Conservation (phyloP, 2,113 vertebrate genomes). For the Chloebia gouldiae region DNA sequence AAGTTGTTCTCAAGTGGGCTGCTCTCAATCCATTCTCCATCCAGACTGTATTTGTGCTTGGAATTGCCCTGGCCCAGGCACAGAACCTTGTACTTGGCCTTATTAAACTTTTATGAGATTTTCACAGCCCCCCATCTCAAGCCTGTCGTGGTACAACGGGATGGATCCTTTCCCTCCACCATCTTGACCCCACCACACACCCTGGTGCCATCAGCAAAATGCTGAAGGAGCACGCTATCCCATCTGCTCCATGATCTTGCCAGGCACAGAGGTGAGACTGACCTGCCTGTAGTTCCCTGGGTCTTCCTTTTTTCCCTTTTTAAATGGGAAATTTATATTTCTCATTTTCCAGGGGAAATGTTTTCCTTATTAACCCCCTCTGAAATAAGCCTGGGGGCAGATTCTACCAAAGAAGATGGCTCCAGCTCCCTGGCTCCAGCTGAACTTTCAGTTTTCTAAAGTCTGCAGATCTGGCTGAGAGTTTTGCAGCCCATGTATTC, state of each 20-base stretch:
- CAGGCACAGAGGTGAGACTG: neutral
- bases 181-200: neutral
- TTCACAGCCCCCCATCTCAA: neutral
- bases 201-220: neutral
- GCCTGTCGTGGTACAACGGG: neutral
- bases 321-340: neutral
- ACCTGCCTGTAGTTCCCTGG: neutral
- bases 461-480: neutral
- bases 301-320: neutral
- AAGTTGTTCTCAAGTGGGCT: neutral
- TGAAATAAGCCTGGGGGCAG: neutral
- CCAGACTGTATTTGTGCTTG: neutral
- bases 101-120: neutral
- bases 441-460: neutral
- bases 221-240: no score
- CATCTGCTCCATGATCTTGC: neutral
- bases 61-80: neutral
- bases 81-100: neutral
- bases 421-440: neutral
- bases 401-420: neutral
- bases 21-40: neutral
- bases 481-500: neutral
- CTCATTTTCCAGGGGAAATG: neutral
- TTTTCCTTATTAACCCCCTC: neutral
- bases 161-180: neutral